Conservation (phyloP, 2,113 vertebrate genomes). For the Dryoscopus gambensis region DNA sequence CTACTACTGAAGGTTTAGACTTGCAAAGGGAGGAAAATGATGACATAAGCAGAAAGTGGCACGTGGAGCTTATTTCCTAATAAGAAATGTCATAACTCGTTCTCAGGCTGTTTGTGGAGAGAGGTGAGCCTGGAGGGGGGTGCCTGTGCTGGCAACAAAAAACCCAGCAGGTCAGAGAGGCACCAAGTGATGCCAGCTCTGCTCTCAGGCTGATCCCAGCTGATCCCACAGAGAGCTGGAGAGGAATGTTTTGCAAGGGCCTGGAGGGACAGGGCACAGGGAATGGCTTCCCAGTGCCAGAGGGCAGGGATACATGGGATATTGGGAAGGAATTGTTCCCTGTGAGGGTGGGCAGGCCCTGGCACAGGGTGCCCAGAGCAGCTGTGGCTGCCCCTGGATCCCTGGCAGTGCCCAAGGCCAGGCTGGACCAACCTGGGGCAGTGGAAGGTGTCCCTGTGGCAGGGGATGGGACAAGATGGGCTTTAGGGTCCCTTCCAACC, state of each 20-base stretch:
- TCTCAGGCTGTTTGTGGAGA: not conserved
- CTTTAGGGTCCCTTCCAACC: not conserved
- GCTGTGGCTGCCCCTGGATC: not conserved
- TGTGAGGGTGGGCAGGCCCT: not conserved
- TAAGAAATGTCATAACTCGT: not conserved
- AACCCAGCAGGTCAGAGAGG: not conserved
- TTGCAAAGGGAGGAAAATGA: not conserved
- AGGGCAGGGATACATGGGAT: not conserved
- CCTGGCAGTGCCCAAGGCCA: not conserved
- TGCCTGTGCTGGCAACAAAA: not conserved
- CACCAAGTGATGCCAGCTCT: accelerated
- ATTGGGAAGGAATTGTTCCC: not conserved
- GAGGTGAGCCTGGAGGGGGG: not conserved
- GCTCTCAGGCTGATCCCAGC: not conserved
- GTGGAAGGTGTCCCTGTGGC: not conserved
- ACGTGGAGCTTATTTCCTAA: not conserved
- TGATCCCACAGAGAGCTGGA: not conserved
- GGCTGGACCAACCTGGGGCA: accelerated
- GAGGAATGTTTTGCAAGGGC: not conserved
- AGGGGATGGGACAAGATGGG: accelerated
- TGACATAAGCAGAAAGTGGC: not conserved
- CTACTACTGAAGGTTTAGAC: not conserved
- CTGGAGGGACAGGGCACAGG: not conserved
- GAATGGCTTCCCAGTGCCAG: not conserved
- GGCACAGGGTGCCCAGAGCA: not conserved